Conservation (phyloP, 2,888 invertebrate genomes). For the Mechanitis mazaeus region DNA sequence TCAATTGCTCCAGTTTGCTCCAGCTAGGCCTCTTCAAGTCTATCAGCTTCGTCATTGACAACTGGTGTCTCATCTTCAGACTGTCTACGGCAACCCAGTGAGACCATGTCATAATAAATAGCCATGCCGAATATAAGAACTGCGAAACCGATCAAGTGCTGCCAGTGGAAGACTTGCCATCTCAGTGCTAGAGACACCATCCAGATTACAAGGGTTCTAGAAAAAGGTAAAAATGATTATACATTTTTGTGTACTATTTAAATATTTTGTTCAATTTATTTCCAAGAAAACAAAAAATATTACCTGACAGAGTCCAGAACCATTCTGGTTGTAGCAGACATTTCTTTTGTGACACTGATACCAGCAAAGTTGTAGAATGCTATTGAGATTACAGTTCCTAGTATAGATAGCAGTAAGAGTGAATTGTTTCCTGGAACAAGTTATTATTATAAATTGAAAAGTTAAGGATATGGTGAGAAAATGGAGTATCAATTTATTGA, state of each 20-base stretch:
- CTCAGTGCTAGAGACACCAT: constrained; percentile 82
- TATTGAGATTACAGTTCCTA: constrained; percentile 89
- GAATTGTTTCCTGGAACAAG: constrained; percentile 56
- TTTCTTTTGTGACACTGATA: constrained; percentile 93
- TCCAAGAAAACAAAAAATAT: constrained; percentile 3
- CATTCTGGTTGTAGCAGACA: constrained; percentile 94
- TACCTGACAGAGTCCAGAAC: constrained; percentile 88
- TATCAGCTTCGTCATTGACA: constrained; percentile 37
- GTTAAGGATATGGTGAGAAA: neutral
- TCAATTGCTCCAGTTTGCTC: neutral
- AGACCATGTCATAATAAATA: constrained; percentile 83
- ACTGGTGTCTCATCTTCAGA: constrained; percentile 31
- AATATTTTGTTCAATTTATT: neutral
- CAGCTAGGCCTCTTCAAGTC: constrained; percentile 26
- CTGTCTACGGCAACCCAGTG: constrained; percentile 35
- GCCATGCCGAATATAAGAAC: constrained; percentile 88
- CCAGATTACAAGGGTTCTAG: constrained; percentile 93
- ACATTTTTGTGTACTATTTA: neutral
- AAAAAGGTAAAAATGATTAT: constrained; percentile 12
- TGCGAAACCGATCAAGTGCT: constrained; percentile 87
- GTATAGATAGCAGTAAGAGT: constrained; percentile 53
- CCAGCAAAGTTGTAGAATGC: constrained; percentile 96
- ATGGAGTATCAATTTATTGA: neutral
- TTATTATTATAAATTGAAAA: neutral
- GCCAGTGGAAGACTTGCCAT: constrained; percentile 88